Percentiles rank a stretch among this genome's conserved stretches.
Evolutionary conservation across 2,797 vertebrate genomes (phyloP).

Genomic region (Trachops cirrhosus): DNA sequence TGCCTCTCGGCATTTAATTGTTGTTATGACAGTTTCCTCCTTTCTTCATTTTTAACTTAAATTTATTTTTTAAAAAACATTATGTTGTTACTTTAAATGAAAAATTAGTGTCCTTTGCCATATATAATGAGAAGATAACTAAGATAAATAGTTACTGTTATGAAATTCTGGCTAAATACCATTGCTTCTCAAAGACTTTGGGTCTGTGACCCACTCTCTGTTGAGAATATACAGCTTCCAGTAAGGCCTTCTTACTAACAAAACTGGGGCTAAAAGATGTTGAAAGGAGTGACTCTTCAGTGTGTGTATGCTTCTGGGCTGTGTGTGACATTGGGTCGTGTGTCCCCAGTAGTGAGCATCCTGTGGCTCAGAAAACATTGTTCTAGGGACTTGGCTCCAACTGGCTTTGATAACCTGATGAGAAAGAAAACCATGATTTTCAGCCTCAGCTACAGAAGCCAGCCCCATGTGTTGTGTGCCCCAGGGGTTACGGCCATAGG

Average conservation of each 20-base stretch:
- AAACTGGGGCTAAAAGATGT: background rate
- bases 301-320: background rate
- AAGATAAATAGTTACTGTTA: background rate
- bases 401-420: background rate
- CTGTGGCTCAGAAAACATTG: background rate
- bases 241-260: background rate
- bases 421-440: background rate
- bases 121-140: background rate
- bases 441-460: background rate
- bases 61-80: background rate
- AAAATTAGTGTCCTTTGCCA: background rate
- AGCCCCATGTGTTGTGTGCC: fast-evolving
- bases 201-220: background rate
- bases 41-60: background rate
- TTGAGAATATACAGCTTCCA: background rate
- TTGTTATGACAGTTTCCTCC: background rate
- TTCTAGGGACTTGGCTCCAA: background rate
- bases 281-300: background rate
- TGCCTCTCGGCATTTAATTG: background rate
- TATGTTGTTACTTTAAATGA: background rate
- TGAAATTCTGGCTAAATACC: background rate
- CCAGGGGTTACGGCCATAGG: background rate
- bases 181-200: background rate
- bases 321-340: background rate
- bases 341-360: background rate